Base-by-base conservation (phyloP, 1,140 invertebrate genomes). In the Mizuhopecten yessoensis region DNA sequence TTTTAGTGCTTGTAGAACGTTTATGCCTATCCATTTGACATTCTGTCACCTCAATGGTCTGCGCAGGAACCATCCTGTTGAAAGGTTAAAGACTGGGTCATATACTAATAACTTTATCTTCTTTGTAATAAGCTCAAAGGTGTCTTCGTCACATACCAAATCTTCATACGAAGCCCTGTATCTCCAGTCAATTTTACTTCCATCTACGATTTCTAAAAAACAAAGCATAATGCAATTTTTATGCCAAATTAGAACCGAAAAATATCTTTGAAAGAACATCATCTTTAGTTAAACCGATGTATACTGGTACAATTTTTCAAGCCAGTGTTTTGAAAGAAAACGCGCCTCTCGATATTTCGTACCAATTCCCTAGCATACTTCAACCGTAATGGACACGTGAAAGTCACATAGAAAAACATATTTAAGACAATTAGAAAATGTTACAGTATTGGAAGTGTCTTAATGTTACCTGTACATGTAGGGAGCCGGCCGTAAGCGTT, bases 401-500 rank as follows among this genome's bases (percentile, higher is more conserved):
- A n/a, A n/a, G n/a, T n/a, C n/a, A n/a, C n/a, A n/a, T n/a, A n/a
- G n/a, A n/a, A n/a, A n/a, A n/a, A n/a, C n/a, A n/a, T n/a, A n/a
- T n/a, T n/a, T n/a, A n/a, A n/a, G n/a, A n/a, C n/a, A n/a, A n/a
- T n/a, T n/a, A n/a, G n/a, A n/a, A n/a, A n/a, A n/a, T n/a, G n/a
- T n/a, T n/a, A n/a, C n/a, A n/a, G n/a, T n/a, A n/a, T n/a, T n/a
- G 33, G 10, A 5, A 3, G 75, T 11, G 5, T 34, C 29, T 20
- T 36, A 5, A 57, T 45, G n/a, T n/a, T 90, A 92, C 91, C 89
- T 34, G 39, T 86, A 39, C 91, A 92, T 17, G 33, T 33, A 3
- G 91, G 91, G 23, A 92, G 86, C 75, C 89, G 49, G 20, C 45
- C 87, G 87, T 90, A 34, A 33, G 89, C 87, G 29, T 92, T 92